Conservation (phyloP, 2,888 invertebrate species). For the Thereva unica region DNA sequence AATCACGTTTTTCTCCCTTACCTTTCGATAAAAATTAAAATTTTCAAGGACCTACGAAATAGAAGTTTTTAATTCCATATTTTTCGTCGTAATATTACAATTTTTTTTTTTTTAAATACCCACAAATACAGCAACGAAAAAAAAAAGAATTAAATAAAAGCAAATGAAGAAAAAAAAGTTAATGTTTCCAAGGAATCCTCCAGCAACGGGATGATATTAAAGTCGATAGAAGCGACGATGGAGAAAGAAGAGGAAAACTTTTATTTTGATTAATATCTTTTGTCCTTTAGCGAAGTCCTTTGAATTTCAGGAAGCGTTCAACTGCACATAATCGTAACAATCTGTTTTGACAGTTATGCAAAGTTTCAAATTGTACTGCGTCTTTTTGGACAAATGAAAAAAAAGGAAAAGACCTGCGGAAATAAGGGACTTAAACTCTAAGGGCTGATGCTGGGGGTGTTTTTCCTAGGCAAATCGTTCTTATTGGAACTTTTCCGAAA, state of each 20-base stretch:
- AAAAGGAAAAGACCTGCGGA: not conserved
- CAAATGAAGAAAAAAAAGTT: too few relatives aligned
- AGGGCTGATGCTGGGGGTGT: not conserved
- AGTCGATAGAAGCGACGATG: not conserved
- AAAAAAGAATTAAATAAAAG: too few relatives aligned
- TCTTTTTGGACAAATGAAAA: not conserved
- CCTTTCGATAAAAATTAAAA: too few relatives aligned
- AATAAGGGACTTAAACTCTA: not conserved
- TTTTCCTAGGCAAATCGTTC: not conserved
- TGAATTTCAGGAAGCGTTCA: constrained; percentile 32
- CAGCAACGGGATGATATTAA: not conserved
- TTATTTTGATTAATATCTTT: constrained; percentile 32
- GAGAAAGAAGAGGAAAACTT: constrained; percentile 2
- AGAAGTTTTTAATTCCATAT: too few relatives aligned
- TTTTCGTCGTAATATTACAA: too few relatives aligned
- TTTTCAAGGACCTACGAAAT: too few relatives aligned
- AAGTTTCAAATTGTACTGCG: constrained; percentile 23
- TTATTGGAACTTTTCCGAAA: constrained; percentile 26
- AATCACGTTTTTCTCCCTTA: too few relatives aligned
- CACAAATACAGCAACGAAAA: too few relatives aligned
- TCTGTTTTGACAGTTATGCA: constrained; percentile 35
- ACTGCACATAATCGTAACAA: constrained; percentile 28
- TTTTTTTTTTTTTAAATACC: too few relatives aligned
- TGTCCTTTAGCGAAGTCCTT: not conserved
- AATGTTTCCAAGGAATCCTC: not conserved